These are phyloP conservation scores for Lepetodrilus schrolli DNA, from an alignment of 2,888 invertebrate genomes.

Conservation along the genomic window DNA sequence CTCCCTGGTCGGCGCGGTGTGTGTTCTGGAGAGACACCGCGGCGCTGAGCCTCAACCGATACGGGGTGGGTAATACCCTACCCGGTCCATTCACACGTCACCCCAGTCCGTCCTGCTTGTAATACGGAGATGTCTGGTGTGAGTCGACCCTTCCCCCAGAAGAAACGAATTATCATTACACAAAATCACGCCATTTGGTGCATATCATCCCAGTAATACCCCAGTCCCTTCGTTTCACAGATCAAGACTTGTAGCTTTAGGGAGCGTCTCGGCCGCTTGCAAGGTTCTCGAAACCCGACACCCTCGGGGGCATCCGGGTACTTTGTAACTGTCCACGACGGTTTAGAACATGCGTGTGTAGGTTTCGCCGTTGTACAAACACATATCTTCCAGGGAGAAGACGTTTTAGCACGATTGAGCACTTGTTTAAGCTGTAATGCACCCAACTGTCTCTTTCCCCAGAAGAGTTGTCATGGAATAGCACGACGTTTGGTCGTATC, in stretches of 20 bases:
- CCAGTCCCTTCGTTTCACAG: neutral
- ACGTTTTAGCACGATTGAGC: conserved; percentile 31
- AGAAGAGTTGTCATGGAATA: neutral
- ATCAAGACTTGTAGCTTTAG: neutral
- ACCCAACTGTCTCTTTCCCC: neutral
- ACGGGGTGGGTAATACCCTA: neutral
- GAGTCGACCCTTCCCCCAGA: conserved; percentile 13
- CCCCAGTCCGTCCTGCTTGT: neutral
- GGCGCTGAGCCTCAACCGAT: conserved; percentile 3
- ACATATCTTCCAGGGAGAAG: conserved; percentile 1
- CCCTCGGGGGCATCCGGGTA: neutral
- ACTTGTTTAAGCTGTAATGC: conserved; percentile 27
- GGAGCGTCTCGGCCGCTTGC: conserved; percentile 10
- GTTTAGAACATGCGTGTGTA: neutral
- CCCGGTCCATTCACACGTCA: too few relatives aligned
- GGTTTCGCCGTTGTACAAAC: neutral
- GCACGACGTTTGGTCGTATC: neutral
- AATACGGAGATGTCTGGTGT: neutral
- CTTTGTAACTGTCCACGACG: conserved; percentile 4
- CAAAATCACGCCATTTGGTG: neutral
- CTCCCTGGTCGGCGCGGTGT: conserved; percentile 13
- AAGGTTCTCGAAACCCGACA: neutral
- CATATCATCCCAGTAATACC: neutral
- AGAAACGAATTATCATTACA: neutral
- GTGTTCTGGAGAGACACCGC: conserved; percentile 13